A percentile compares a stretch with the other conserved stretches of the same genome.
phyloP scores from a whole-genome alignment of 2,797 vertebrate genomes.

The Aldrovandia affinis region DNA sequence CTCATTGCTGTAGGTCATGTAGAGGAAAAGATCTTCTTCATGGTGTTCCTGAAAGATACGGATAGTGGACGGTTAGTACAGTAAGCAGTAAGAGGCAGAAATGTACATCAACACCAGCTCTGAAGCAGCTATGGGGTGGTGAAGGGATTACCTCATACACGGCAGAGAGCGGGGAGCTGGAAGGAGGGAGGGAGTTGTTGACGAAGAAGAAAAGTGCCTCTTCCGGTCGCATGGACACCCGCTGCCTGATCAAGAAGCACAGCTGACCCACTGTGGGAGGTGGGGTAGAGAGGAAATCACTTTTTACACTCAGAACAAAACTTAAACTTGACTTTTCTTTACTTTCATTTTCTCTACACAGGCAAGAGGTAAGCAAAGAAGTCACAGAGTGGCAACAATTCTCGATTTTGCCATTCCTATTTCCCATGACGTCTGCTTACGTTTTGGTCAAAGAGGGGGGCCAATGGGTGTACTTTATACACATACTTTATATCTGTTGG shows the following conservation, averaged over 20 bases:
- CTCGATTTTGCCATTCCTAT: not conserved
- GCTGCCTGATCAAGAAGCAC: slow-evolving; percentile 95
- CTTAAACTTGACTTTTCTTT: not conserved
- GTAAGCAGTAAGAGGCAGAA: not conserved
- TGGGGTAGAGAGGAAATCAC: slow-evolving; percentile 26
- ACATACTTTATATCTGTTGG: not conserved
- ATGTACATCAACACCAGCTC: not conserved
- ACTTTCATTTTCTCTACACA: not conserved
- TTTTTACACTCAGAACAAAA: not conserved
- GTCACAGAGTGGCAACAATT: not conserved
- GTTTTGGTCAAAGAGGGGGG: not conserved
- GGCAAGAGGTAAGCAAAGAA: not conserved
- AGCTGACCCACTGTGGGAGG: slow-evolving; percentile 85
- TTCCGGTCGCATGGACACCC: slow-evolving; percentile 93
- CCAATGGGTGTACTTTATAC: not conserved
- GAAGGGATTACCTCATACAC: slow-evolving; percentile 86
- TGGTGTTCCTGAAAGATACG: slow-evolving; percentile 86
- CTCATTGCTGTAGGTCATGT: slow-evolving; percentile 97
- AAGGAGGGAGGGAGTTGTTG: slow-evolving; percentile 95
- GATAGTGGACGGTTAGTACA: not conserved
- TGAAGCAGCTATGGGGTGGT: too few relatives aligned
- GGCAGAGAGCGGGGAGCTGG: slow-evolving; percentile 92
- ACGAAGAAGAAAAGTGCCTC: slow-evolving; percentile 98
- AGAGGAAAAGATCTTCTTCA: slow-evolving; percentile 94
- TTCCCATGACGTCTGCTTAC: not conserved